A percentile compares a stretch with the other conserved stretches of the same genome.
phyloP scores from a whole-genome alignment of 2,888 invertebrate species.

The Hyalella azteca region DNA sequence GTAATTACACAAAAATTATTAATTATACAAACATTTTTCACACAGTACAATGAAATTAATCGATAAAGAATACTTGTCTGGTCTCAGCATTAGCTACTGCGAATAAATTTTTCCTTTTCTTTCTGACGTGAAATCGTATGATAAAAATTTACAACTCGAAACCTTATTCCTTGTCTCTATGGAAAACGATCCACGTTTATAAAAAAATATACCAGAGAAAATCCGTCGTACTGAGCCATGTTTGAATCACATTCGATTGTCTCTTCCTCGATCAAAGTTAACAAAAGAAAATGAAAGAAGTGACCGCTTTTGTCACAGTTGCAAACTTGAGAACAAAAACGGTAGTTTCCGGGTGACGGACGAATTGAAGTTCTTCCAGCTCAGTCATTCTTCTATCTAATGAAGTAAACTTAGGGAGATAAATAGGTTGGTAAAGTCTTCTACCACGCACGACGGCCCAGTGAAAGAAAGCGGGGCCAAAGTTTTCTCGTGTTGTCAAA shows the following conservation, averaged over 20 bases:
- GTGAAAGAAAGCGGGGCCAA: background rate
- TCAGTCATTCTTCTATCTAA: background rate
- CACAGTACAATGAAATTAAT: too few relatives aligned
- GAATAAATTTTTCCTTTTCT: background rate
- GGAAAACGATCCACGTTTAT: background rate
- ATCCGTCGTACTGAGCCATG: background rate
- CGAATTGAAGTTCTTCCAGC: background rate
- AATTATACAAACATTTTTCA: too few relatives aligned
- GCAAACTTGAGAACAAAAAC: background rate
- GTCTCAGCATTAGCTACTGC: background rate
- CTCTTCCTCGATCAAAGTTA: background rate
- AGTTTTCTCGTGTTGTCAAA: background rate
- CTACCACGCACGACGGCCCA: background rate
- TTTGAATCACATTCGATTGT: background rate
- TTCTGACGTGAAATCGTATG: background rate
- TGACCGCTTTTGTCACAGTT: background rate
- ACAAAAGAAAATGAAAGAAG: background rate
- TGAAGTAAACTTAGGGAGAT: background rate
- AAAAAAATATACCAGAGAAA: background rate
- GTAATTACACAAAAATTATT: too few relatives aligned
- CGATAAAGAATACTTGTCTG: background rate
- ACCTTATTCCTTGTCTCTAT: too few relatives aligned
- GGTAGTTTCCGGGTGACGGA: background rate
- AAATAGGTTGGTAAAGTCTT: background rate
- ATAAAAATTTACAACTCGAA: background rate